phyloP scores from a whole-genome alignment of 2,888 invertebrate species.

The Tromatobia lineatoria region DNA sequence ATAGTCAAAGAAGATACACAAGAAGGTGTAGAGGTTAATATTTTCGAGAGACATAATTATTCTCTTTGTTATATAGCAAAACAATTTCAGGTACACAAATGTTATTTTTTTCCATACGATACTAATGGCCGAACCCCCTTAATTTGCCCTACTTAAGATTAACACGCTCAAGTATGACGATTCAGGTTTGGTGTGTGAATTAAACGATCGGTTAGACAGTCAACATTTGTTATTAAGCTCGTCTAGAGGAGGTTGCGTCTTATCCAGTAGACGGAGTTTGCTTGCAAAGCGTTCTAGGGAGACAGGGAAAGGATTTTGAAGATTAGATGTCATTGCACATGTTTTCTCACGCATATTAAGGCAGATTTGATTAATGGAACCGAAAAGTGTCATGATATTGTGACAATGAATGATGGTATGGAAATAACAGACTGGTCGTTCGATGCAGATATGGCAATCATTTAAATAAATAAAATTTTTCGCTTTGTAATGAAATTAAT shows the following conservation, averaged over 20 bases:
- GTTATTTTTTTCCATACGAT: conserved; percentile 49
- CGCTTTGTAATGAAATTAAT: too few species aligned
- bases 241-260: conserved; percentile 65
- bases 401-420: conserved; percentile 11
- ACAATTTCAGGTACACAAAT: conserved; percentile 70
- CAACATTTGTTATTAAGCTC: conserved; percentile 70
- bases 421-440: background rate
- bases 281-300: conserved; percentile 68
- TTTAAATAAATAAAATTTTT: background rate
- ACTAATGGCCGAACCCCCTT: conserved; percentile 49
- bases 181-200: conserved; percentile 8
- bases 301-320: conserved; percentile 61
- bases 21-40: conserved; percentile 35
- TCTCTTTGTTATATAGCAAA: conserved; percentile 55
- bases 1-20: background rate
- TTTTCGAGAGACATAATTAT: conserved; percentile 40
- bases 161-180: conserved; percentile 36
- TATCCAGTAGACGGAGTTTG: conserved; percentile 70
- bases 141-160: conserved; percentile 34
- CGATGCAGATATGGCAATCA: background rate
- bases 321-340: conserved; percentile 49
- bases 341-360: conserved; percentile 11
- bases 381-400: conserved; percentile 12
- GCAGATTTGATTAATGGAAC: conserved; percentile 6
- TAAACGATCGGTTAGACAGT: conserved; percentile 41